Base-by-base conservation (phyloP, 2,888 invertebrate genomes). In the Pachliopta kotzebuea region DNA sequence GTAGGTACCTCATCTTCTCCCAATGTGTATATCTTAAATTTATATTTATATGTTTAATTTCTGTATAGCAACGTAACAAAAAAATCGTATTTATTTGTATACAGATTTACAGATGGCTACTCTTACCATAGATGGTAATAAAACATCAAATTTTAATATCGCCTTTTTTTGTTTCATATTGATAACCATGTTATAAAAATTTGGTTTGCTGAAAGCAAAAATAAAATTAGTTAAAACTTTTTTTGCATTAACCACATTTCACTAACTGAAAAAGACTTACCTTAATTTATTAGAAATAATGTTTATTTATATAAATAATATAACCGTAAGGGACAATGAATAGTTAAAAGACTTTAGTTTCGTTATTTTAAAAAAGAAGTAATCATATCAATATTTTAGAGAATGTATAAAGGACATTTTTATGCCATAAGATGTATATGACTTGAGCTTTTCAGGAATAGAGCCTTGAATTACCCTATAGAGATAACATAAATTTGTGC, bases 1-100 rank as follows among this genome's bases (percentile, higher is more conserved):
- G 93, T 94, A 9, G 96, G 95, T 2, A 96, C 93, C 77, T 96
- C 96, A 71, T 95, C 93, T 73, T 93, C 93, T 18, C 94, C 93
- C 65, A 95, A 73, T 62, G 94, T 93, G 74, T 94, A 94, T 68
- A 95, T 77, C 94, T 94, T 69, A 24, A 73, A 71, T 67, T 52
- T 4, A n/a, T 18, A n/a, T n/a, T 45, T 4, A 45, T 45, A 45
- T 45, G 45, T 45, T 18, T 45, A 45, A 45, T 18, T 2, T 45
- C 45, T 45, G n/a, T n/a, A 6, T 6, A 45, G 45, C 4, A 7
- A n/a, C n/a, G 8, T 6, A 18, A 6, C 45, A n/a, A 1, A 37
- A 18, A 9, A 45, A n/a, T n/a, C 6, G 11, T 45, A n/a, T n/a
- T 45, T 18, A n/a, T 45, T 0, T 42, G 17, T 42, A 45, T 18